Percentiles rank a stretch among this genome's conserved stretches.
Evolutionary conservation across 2,888 invertebrate genomes (phyloP).

Genomic region (Drosophila greeni): DNA sequence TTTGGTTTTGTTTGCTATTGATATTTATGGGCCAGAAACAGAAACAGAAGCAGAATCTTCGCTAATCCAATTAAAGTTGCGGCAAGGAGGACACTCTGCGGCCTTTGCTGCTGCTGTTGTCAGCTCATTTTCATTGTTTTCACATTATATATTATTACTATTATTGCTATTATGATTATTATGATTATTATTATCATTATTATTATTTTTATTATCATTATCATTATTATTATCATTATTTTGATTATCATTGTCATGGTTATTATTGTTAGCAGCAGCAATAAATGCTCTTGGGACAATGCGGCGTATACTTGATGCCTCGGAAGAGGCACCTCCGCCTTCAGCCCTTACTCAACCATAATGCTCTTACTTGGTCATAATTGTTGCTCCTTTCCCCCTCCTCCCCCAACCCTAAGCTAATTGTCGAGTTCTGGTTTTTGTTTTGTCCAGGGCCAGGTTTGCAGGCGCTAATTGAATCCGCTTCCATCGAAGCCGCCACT

Average conservation of each 20-base stretch:
- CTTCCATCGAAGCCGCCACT: conserved; percentile 9
- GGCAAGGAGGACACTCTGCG: conserved; percentile 7
- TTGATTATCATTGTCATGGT: neutral
- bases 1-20: conserved; percentile 25
- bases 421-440: conserved; percentile 34
- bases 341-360: conserved; percentile 21
- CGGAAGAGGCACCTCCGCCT: neutral
- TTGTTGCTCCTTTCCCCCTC: conserved; percentile 27
- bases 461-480: conserved; percentile 44
- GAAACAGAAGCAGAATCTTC: conserved; percentile 24
- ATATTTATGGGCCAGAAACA: conserved; percentile 32
- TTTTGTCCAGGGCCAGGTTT: neutral
- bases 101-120: conserved; percentile 22
- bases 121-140: conserved; percentile 47
- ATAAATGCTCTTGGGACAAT: conserved; percentile 7
- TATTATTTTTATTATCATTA: conserved; percentile 13
- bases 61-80: conserved; percentile 63
- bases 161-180: conserved; percentile 15
- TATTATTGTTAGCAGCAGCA: neutral
- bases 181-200: conserved; percentile 17
- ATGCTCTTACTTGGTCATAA: conserved; percentile 41
- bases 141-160: conserved; percentile 9
- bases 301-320: conserved; percentile 30
- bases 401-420: conserved; percentile 36
- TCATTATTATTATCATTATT: conserved; percentile 17